Base-by-base conservation (phyloP, 2,113 vertebrate genomes). In the Alexandromys fortis region DNA sequence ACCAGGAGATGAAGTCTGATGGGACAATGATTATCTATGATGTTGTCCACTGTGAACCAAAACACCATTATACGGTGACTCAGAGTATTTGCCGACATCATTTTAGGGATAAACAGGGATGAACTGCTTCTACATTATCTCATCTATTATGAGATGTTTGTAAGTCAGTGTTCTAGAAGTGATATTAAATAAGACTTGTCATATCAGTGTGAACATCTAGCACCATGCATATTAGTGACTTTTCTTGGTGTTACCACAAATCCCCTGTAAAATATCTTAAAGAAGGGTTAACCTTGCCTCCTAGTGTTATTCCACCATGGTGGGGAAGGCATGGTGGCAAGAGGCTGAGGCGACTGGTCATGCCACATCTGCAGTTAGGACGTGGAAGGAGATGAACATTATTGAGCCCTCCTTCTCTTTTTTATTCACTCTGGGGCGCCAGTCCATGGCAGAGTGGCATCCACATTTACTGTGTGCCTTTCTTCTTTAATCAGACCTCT, bases 41-140 rank as follows among this genome's bases (percentile, higher is more conserved):
- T 73, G 16, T 19, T 65, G 24, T 73, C 76, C 42, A 42, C 26
- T 65, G 7, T 65, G 61, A n/a, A 89, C 24, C 76, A 52, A 65
- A 89, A 79, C 38, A 86, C 42, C 85, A 88, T 65, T 65, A 11
- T 33, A 8, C 5, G 47, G 17, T 42, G 12, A 82, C 65, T 81
- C 38, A 1, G 14, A 33, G 30, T 38, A 33, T 65, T 61, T 75
- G 58, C 35, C 8, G 30, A 10, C 13, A 52, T 45, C 2, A 14
- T 72, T 86, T 94, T 63, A 89, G 67, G 70, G 45, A 72, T 94
- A 96, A 78, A 21, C 24, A 21, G 16, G 72, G 22, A 42, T 67
- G 35, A 73, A 26, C 58, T 75, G 47, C 38, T 88, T n/a, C 22
- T 42, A 26, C 8, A 75, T n/a, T 16, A 7, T 55, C 30, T 79